Evolutionary conservation across 1,140 invertebrate species (phyloP), one percentile per base, ranked within the genome.

Genomic region (Oryctes rhinoceros): DNA sequence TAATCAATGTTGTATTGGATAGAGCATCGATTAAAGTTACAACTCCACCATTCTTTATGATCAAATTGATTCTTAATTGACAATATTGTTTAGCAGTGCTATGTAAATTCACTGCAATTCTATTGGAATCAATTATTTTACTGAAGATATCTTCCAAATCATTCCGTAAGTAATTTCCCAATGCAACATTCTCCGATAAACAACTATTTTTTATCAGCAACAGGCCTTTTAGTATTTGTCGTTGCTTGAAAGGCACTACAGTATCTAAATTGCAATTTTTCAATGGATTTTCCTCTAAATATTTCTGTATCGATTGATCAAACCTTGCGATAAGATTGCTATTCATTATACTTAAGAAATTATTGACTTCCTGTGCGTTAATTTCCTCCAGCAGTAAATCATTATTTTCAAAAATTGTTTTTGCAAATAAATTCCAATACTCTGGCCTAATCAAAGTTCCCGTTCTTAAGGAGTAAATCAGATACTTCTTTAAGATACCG

Each of bases 191-290:
- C 6, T 71, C 65, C 2, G 39, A 30, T 10, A 80, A 39, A 11
- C 13, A 7, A 47, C 39, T 80, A 15, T 78, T 44, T 18, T 74
- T 49, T 9, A 81, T 3, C 7, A 78, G 39, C 62, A 81, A n/a
- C n/a, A 81, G 18, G 7, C 81, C 81, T 78, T 80, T 78, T 67
- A 81, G 13, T 37, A 80, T 35, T 39, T 78, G 24, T 62, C 81
- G 79, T 80, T 81, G 78, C 62, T 74, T 76, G 6, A 74, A 47
- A 6, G 81, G 78, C 13, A 81, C 62, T 39, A 79, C 18, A 74
- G 24, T 6, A 4, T 67, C 18, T 30, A 79, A 79, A 71, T 37
- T 2, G 20, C 65, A 71, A 71, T 71, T 5, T 71, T 13, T 9
- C 35, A 71, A 71, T 30, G n/a, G 4, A 30, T 71, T 71, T 6